Evolutionary conservation across 2,797 vertebrate genomes (phyloP), one percentile per base, ranked within the genome.

Genomic region (Erpetoichthys calabaricus): DNA sequence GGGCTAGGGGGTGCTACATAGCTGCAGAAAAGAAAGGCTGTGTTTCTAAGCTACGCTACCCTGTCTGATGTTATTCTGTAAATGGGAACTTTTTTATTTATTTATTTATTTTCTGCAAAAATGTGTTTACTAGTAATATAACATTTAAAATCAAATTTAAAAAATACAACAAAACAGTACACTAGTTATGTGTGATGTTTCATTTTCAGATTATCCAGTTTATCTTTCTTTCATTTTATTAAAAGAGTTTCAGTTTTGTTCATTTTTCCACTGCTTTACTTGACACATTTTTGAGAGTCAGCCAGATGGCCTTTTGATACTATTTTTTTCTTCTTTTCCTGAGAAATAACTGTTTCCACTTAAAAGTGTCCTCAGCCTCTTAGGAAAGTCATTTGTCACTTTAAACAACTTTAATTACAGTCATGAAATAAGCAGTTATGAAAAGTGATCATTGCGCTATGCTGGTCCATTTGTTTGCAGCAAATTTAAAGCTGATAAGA

Each of bases 1-100:
- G 44, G 67, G 73, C 67, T 72, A 84, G 82, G 79, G 76, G 80
- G 80, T 77, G 77, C 78, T 77, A 81, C 69, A 69, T 63, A 75
- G 72, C 76, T 62, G 62, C 63, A 59, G 5, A 55, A 42, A 6
- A 6, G 4, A 51, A 41, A 42, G 10, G 4, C 50, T 63, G 64
- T 60, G 57, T 63, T 54, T 65, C 9, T 63, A 44, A 64, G 60
- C 63, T 67, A 61, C 70, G 45, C 9, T 4, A 54, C 59, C 5
- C 7, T 49, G 7, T 49, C 47, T 49, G 5, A 7, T 7, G 47
- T 49, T 7, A n/a, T n/a, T 49, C 47, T 7, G 47, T 7, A 49
- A n/a, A 49, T 25, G n/a, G 47, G 47, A 49, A n/a, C 47, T 7
- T n/a, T 49, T 74, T 73, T 72, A 67, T 76, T 61, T 68, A 44